A percentile compares a stretch with the other conserved stretches of the same genome.
phyloP scores from a whole-genome alignment of 2,113 vertebrate species.

The Xenus cinereus region DNA sequence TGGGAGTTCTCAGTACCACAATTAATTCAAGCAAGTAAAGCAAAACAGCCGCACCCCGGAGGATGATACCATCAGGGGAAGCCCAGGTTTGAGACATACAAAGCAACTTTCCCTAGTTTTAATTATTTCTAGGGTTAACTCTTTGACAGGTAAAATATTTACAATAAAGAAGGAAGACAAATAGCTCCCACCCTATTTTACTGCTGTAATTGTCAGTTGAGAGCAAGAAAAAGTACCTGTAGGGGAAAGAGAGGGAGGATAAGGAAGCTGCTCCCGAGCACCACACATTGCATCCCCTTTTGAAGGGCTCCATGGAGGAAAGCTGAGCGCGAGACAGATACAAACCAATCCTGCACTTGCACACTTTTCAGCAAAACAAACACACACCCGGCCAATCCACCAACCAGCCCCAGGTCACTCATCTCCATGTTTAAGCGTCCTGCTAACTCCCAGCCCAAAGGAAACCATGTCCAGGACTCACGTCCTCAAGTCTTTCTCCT shows the following conservation, averaged over 20 bases:
- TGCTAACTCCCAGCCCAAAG: neutral
- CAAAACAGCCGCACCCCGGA: neutral
- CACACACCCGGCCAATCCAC: neutral
- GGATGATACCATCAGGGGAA: neutral
- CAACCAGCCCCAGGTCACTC: neutral
- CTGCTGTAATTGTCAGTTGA: neutral
- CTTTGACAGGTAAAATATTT: neutral
- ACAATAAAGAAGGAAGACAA: neutral
- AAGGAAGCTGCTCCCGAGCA: rapidly evolving
- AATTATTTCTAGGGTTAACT: neutral
- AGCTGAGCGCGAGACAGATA: neutral
- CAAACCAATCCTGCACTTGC: neutral
- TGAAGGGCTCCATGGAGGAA: neutral
- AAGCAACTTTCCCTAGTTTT: neutral
- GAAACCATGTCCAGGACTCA: neutral
- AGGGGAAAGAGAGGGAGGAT: neutral
- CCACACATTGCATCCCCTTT: neutral
- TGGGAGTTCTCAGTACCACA: neutral
- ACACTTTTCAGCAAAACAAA: neutral
- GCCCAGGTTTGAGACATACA: neutral
- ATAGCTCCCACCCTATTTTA: neutral
- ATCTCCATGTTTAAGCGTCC: rapidly evolving
- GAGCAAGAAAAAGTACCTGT: neutral
- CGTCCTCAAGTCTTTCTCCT: neutral
- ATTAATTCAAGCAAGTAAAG: neutral